Evolutionary conservation across 2,113 vertebrate species (phyloP).

Genomic region (Bubalus kerabau): DNA sequence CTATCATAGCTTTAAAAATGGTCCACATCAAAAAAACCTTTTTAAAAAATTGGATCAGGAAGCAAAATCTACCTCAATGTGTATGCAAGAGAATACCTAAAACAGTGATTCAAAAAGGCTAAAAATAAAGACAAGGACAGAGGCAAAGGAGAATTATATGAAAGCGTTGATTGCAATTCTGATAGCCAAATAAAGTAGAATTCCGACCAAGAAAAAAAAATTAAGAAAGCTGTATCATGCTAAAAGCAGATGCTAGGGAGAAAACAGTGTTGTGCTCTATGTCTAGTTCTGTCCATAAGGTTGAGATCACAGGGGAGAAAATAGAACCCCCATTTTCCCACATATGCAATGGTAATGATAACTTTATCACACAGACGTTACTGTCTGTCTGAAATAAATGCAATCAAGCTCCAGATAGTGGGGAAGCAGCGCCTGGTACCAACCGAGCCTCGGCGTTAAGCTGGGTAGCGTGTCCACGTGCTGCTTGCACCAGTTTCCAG

Average conservation of each 20-base stretch:
- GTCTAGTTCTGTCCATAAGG: not conserved
- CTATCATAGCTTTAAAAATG: not conserved
- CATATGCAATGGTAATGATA: not conserved
- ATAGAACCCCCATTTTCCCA: not conserved
- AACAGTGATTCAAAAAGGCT: not conserved
- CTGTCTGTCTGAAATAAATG: not conserved
- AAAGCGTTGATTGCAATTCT: not conserved
- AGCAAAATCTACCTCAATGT: not conserved
- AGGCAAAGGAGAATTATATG: not conserved
- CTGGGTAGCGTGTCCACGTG: not conserved
- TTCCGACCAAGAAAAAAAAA: not conserved
- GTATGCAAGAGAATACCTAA: not conserved
- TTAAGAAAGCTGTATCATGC: not conserved
- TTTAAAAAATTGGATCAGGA: not conserved
- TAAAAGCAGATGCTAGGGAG: not conserved
- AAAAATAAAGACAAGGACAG: not conserved
- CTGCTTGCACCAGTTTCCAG: not conserved
- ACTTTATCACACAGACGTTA: not conserved
- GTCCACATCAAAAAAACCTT: not conserved
- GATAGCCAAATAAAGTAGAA: not conserved
- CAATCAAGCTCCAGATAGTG: not conserved
- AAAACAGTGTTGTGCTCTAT: fast-evolving
- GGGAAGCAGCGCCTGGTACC: not conserved
- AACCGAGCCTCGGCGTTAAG: not conserved
- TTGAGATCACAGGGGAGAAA: not conserved